phyloP scores from a whole-genome alignment of 2,797 vertebrate species.

The Liparis tanakae region DNA sequence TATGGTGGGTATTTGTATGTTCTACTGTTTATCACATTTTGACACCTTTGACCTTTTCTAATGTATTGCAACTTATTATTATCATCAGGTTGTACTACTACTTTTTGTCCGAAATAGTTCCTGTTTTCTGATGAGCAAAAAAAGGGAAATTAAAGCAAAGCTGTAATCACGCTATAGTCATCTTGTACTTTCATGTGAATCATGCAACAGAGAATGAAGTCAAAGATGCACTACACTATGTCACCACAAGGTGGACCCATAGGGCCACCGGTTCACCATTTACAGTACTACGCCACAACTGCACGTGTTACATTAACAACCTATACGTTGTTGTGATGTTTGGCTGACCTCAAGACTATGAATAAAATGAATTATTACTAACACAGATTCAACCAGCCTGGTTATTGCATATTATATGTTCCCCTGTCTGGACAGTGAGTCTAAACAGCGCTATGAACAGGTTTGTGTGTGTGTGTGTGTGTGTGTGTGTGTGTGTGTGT shows the following conservation, averaged over 20 bases:
- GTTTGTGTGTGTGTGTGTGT: background rate
- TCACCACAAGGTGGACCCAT: slow-evolving; percentile 35
- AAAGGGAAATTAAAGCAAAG: slow-evolving; percentile 7
- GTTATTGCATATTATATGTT: background rate
- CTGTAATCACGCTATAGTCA: background rate
- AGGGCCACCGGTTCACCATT: background rate
- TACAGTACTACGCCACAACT: background rate
- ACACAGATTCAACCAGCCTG: background rate
- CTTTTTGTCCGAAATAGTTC: background rate
- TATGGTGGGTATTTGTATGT: background rate
- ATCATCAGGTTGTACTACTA: background rate
- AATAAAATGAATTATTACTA: background rate
- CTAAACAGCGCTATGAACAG: background rate
- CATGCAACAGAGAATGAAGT: background rate
- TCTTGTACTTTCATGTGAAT: background rate
- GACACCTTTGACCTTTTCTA: background rate
- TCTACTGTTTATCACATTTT: background rate
- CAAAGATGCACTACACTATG: accelerated
- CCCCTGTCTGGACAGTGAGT: background rate
- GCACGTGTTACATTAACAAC: background rate
- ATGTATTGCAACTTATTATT: background rate
- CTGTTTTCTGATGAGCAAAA: background rate
- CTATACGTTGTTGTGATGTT: background rate
- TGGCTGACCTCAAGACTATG: background rate
- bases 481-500: no score